phyloP scores from a whole-genome alignment of 2,888 invertebrate species.

The Blastobasis adustella region DNA sequence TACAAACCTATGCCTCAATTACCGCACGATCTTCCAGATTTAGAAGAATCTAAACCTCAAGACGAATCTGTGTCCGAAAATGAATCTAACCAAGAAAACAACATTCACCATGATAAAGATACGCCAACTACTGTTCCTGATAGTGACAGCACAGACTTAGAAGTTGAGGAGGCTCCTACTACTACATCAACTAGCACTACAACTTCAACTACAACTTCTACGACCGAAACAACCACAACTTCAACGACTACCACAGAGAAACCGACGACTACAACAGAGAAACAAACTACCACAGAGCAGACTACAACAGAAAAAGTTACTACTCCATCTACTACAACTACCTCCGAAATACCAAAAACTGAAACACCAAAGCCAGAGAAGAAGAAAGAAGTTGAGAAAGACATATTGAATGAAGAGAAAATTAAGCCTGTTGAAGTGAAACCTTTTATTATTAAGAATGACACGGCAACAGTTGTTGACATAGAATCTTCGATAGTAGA shows the following conservation, averaged over 20 bases:
- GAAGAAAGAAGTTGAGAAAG: constrained; percentile 55
- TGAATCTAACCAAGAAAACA: constrained; percentile 54
- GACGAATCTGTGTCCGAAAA: constrained; percentile 50
- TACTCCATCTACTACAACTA: constrained; percentile 28
- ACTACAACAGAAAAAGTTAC: constrained; percentile 20
- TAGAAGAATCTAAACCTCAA: constrained; percentile 38
- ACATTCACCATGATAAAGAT: constrained; percentile 40
- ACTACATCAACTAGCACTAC: constrained; percentile 26
- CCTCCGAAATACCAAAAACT: constrained; percentile 19
- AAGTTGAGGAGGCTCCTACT: constrained; percentile 35
- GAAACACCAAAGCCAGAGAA: constrained; percentile 42
- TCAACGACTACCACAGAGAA: constrained; percentile 29
- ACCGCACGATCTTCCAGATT: constrained; percentile 44
- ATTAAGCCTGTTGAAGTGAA: constrained; percentile 18
- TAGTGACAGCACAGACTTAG: constrained; percentile 35
- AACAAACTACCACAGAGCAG: constrained; percentile 25
- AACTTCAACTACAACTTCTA: constrained; percentile 29
- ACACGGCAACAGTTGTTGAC: constrained; percentile 37
- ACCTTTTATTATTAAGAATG: constrained; percentile 25
- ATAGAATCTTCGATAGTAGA: constrained; percentile 49
- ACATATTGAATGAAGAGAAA: constrained; percentile 39
- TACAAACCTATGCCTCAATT: constrained; percentile 77
- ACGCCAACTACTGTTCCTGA: constrained; percentile 27
- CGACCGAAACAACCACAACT: constrained; percentile 30
- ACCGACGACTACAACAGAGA: constrained; percentile 28